phyloP scores from a whole-genome alignment of 2,113 vertebrate species.

The Mustela lutreola region DNA sequence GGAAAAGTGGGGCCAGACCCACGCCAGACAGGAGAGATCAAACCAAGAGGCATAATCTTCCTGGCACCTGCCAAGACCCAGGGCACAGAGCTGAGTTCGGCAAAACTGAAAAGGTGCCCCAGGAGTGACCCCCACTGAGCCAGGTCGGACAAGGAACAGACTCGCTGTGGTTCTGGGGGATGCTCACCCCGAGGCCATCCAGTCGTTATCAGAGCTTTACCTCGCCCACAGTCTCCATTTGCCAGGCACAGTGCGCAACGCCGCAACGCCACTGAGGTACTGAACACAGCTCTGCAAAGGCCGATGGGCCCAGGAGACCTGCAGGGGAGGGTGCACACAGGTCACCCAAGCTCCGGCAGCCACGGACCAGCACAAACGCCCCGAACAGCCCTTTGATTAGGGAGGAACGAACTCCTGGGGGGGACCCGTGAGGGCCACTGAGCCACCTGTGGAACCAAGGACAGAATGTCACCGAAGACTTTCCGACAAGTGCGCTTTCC shows the following conservation, averaged over 20 bases:
- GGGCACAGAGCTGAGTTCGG: background rate
- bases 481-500: background rate
- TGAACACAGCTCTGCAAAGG: background rate
- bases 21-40: background rate
- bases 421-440: background rate
- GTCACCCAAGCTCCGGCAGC: fast-evolving
- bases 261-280: background rate
- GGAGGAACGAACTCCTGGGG: fast-evolving
- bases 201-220: background rate
- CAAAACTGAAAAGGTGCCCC: background rate
- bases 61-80: background rate
- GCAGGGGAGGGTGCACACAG: background rate
- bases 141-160: background rate
- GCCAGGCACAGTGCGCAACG: background rate
- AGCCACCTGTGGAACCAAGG: conserved; percentile 41
- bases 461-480: conserved; percentile 1
- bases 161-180: background rate
- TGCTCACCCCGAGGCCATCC: background rate
- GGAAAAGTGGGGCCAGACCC: background rate
- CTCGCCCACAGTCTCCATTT: background rate
- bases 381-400: background rate
- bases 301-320: background rate
- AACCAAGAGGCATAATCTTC: background rate
- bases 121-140: background rate
- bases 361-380: background rate